These are phyloP conservation scores for Ypsolopha scabrella DNA, from an alignment of 2,888 invertebrate species.

Conservation along the genomic window DNA sequence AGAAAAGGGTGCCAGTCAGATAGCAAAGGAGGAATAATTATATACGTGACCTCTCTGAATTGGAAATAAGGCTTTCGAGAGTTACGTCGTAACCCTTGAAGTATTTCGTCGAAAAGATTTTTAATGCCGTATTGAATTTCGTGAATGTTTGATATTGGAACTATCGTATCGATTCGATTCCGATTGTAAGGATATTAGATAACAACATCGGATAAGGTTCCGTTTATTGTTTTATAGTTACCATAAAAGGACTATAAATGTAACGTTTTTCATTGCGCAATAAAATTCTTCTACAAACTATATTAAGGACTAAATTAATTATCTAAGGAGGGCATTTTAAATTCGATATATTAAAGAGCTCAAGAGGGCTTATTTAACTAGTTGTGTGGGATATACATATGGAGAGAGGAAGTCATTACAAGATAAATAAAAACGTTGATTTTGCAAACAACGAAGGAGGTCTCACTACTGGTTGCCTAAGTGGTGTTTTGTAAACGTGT, in stretches of 20 bases:
- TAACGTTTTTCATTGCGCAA: conserved; percentile 16
- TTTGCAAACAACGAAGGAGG: conserved; percentile 30
- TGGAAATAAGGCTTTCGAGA: conserved; percentile 20
- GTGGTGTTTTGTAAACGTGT: conserved; percentile 20
- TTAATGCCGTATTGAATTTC: conserved; percentile 32
- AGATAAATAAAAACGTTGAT: conserved; percentile 15
- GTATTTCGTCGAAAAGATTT: neutral
- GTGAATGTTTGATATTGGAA: conserved; percentile 17
- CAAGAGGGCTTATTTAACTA: no score
- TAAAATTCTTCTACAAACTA: conserved; percentile 9
- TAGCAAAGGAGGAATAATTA: conserved; percentile 39
- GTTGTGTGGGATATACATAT: no score
- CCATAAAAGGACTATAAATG: conserved; percentile 30
- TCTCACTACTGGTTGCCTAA: conserved; percentile 11
- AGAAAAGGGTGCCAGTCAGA: conserved; percentile 33
- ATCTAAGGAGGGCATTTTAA: no score
- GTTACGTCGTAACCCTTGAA: neutral
- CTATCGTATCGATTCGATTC: conserved; percentile 17
- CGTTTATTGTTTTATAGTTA: conserved; percentile 34
- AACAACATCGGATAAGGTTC: conserved; percentile 16
- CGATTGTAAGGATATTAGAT: conserved; percentile 33
- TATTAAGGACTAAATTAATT: conserved; percentile 10
- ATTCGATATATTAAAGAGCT: no score
- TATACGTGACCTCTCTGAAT: conserved; percentile 42
- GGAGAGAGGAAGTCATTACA: no score